Percentiles rank a stretch among this genome's conserved stretches.
Evolutionary conservation across 2,888 invertebrate genomes (phyloP).

Genomic region (Eutolmus rufibarbis): DNA sequence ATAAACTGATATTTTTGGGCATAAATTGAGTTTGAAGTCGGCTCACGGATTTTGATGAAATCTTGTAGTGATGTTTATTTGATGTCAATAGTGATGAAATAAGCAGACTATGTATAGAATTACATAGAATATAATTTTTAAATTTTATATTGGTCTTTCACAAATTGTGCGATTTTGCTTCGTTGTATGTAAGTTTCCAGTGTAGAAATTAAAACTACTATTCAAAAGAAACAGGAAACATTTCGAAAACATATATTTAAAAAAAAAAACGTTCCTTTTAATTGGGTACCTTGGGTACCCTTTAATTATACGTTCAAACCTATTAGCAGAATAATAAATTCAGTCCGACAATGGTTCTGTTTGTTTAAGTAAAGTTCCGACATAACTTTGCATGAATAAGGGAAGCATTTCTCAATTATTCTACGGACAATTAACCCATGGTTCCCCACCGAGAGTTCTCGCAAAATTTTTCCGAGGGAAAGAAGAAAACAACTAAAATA

Average conservation of each 20-base stretch:
- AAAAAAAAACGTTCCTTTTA: neutral
- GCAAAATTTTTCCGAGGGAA: neutral
- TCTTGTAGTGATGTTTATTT: no score
- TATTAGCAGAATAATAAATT: neutral
- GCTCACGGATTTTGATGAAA: no score
- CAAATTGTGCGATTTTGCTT: no score
- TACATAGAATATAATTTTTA: no score
- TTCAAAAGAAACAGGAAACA: no score
- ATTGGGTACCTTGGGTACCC: neutral
- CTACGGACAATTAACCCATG: neutral
- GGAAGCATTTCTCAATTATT: neutral
- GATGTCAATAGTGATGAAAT: no score
- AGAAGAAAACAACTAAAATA: neutral
- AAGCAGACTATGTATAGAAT: no score
- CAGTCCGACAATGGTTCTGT: neutral
- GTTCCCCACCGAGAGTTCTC: neutral
- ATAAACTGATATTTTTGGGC: no score
- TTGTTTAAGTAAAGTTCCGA: neutral
- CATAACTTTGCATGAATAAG: neutral
- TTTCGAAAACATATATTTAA: neutral
- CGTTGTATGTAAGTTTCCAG: no score
- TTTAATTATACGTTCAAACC: neutral
- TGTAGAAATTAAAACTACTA: no score
- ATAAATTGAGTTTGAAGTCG: no score
- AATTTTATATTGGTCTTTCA: no score